These are phyloP conservation scores for Panzeria rudis DNA, from an alignment of 2,888 invertebrate species.

Conservation along the genomic window DNA sequence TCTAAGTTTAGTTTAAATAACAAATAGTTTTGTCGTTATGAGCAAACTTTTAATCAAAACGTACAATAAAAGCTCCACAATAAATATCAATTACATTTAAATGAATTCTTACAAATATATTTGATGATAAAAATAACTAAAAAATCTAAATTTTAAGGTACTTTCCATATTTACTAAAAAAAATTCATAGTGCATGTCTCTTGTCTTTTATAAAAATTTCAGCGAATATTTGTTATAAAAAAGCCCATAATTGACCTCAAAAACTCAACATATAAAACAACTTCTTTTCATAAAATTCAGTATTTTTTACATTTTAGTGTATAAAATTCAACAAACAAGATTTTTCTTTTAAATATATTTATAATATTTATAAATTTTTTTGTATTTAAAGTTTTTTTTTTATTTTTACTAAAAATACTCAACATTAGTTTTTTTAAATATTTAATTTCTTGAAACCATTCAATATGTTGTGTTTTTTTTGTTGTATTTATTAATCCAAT, in stretches of 20 bases:
- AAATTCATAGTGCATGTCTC: background rate
- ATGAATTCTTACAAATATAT: background rate
- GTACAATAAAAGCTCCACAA: slow-evolving; percentile 67
- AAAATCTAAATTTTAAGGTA: background rate
- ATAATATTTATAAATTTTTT: slow-evolving; percentile 66
- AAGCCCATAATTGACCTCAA: background rate
- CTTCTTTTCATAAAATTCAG: slow-evolving; percentile 29
- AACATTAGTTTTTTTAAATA: slow-evolving; percentile 76
- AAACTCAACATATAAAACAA: slow-evolving; percentile 32
- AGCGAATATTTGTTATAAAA: background rate
- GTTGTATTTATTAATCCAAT: slow-evolving; percentile 66
- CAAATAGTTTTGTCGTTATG: background rate
- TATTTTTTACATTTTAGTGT: slow-evolving; percentile 42
- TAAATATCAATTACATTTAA: slow-evolving; percentile 9
- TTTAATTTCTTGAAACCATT: slow-evolving; percentile 83
- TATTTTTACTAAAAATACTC: slow-evolving; percentile 81
- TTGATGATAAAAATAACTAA: background rate
- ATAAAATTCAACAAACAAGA: slow-evolving; percentile 70
- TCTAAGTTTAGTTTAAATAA: background rate
- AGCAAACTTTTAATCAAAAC: background rate
- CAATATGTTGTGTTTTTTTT: slow-evolving; percentile 75
- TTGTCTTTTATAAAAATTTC: background rate
- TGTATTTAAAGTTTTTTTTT: slow-evolving; percentile 31
- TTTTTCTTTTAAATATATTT: slow-evolving; percentile 57
- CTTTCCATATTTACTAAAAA: background rate